A percentile compares a stretch with the other conserved stretches of the same genome.
Evolutionary conservation across 2,888 invertebrate species (phyloP).

Genomic region (Noctua comes): DNA sequence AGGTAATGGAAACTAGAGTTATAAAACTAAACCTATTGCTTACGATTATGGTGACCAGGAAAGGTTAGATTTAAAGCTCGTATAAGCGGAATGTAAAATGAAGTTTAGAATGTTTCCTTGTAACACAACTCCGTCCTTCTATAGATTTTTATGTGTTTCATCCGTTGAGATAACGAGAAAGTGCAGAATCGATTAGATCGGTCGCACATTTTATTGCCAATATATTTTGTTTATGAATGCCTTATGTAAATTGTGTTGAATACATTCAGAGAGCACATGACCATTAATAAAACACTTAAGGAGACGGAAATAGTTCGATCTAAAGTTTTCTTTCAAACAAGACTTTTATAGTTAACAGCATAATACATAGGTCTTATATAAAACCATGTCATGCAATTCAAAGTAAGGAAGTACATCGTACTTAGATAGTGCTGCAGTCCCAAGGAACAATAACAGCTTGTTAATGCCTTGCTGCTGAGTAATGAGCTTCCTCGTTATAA

Average conservation of each 20-base stretch:
- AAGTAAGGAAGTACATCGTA: conserved; percentile 42
- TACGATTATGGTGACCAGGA: conserved; percentile 74
- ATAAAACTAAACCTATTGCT: conserved; percentile 77
- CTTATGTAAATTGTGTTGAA: conserved; percentile 42
- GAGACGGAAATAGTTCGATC: conserved; percentile 1
- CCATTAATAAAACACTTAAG: conserved; percentile 9
- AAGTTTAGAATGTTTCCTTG: conserved; percentile 66
- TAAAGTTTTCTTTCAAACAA: background rate
- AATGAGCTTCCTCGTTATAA: conserved; percentile 68
- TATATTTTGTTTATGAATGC: conserved; percentile 40
- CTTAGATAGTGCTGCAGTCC: conserved; percentile 46
- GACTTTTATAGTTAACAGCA: background rate
- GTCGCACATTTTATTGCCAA: conserved; percentile 47
- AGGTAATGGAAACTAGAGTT: conserved; percentile 75
- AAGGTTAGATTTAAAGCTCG: conserved; percentile 71
- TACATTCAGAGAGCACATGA: conserved; percentile 25
- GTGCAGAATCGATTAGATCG: conserved; percentile 50
- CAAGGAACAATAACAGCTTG: conserved; percentile 65
- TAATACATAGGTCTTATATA: background rate
- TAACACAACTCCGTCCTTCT: conserved; percentile 62
- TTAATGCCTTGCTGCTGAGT: conserved; percentile 63
- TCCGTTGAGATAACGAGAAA: conserved; percentile 59
- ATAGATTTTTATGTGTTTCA: conserved; percentile 60
- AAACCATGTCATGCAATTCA: conserved; percentile 27
- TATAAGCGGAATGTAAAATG: conserved; percentile 69